Percentiles rank a stretch among this genome's conserved stretches.
phyloP scores from a whole-genome alignment of 2,888 invertebrate genomes.

The Polylopha cassiicola region DNA sequence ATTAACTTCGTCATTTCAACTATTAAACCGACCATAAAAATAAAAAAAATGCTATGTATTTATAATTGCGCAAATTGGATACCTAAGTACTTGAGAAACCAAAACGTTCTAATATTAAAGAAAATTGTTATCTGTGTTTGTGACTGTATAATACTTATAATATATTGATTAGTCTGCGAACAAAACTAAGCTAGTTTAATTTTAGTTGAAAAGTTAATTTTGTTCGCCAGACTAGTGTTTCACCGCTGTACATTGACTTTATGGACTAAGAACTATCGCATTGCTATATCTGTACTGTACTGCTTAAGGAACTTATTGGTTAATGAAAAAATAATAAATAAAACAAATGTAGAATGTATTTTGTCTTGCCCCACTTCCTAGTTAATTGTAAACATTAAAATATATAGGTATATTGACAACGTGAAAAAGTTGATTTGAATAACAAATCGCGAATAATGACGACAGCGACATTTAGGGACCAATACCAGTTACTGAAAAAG shows the following conservation, averaged over 20 bases:
- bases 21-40: no score
- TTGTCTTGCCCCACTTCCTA: no score
- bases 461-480: no score
- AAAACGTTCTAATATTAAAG: slow-evolving; percentile 9
- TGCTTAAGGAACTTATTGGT: slow-evolving; percentile 71
- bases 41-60: no score
- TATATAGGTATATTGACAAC: no score
- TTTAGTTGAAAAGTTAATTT: slow-evolving; percentile 27
- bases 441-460: no score
- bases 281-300: slow-evolving; percentile 61
- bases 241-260: slow-evolving; percentile 33
- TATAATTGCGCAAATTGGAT: no score
- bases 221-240: slow-evolving; percentile 8
- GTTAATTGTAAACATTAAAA: no score
- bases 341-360: slow-evolving; percentile 33
- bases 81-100: slow-evolving; percentile 4
- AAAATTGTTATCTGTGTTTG: slow-evolving; percentile 16
- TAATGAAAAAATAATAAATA: slow-evolving; percentile 67
- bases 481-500: no score
- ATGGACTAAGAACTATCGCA: slow-evolving; percentile 44
- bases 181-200: slow-evolving; percentile 13
- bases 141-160: slow-evolving; percentile 35
- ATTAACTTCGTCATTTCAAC: no score
- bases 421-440: no score
- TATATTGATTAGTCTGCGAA: slow-evolving; percentile 25